Evolutionary conservation across 2,888 invertebrate species (phyloP).

Genomic region (Amblyteles armatorius): DNA sequence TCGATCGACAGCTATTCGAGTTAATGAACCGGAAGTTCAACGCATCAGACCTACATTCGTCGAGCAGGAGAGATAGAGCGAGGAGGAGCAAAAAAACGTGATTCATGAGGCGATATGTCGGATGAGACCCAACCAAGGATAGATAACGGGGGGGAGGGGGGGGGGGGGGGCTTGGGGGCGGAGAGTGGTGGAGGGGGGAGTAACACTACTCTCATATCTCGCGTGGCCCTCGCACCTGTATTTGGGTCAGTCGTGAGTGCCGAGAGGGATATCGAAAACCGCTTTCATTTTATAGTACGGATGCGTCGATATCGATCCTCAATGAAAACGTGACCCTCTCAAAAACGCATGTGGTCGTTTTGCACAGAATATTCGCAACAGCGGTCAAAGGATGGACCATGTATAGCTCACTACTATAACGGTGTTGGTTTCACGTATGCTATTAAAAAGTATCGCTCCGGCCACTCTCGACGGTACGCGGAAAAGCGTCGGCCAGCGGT

Average conservation of each 20-base stretch:
- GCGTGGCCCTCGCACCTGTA: constrained; percentile 20
- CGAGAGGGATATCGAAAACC: constrained; percentile 36
- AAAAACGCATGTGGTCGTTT: constrained; percentile 6
- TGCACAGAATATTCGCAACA: constrained; percentile 9
- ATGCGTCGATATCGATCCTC: constrained; percentile 43
- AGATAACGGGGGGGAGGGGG: constrained; percentile 53
- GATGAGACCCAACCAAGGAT: constrained; percentile 44
- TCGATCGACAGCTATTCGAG: constrained; percentile 29
- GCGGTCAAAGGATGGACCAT: constrained; percentile 5
- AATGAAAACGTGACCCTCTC: constrained; percentile 20
- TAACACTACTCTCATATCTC: constrained; percentile 49
- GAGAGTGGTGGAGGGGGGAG: no score
- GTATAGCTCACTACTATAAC: neutral
- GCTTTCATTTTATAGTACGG: constrained; percentile 27
- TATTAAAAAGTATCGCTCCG: neutral
- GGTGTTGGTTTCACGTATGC: neutral
- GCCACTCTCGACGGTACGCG: neutral
- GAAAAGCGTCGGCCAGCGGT: neutral
- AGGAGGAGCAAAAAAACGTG: constrained; percentile 29
- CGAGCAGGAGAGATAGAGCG: constrained; percentile 9
- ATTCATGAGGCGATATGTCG: constrained; percentile 57
- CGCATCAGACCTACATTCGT: constrained; percentile 39
- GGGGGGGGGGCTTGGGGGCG: neutral
- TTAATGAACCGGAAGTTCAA: constrained; percentile 45
- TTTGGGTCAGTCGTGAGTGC: constrained; percentile 55